phyloP scores from a whole-genome alignment of 2,797 vertebrate genomes.

The Melanotaenia parkinsoni region DNA sequence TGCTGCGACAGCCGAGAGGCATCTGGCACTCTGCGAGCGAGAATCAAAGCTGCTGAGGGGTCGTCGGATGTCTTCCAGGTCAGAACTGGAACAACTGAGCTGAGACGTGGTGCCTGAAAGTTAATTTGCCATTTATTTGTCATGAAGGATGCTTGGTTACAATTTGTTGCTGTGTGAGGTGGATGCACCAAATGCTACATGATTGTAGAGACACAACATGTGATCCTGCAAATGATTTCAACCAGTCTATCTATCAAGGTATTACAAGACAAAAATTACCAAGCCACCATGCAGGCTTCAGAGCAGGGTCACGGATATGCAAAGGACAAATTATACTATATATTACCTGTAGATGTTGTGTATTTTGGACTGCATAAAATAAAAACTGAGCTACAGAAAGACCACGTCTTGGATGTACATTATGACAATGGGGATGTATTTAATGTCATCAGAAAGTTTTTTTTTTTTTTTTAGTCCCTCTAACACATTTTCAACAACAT shows the following conservation, averaged over 20 bases:
- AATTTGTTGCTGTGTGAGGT: not conserved
- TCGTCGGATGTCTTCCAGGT: conserved; percentile 38
- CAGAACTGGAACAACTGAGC: conserved; percentile 18
- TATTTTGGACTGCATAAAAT: not conserved
- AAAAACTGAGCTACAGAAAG: not conserved
- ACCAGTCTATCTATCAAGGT: conserved; percentile 40
- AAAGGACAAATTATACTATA: not conserved
- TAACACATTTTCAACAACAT: too few species aligned
- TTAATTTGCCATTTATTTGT: conserved; percentile 29
- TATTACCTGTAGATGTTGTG: not conserved
- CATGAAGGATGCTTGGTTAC: conserved; percentile 18
- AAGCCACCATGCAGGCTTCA: not conserved
- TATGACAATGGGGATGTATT: too few species aligned
- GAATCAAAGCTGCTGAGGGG: conserved; percentile 15
- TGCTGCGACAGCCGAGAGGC: conserved; percentile 20
- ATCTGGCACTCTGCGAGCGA: conserved; percentile 19
- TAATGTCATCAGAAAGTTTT: too few species aligned
- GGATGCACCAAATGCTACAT: not conserved
- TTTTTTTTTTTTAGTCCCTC: too few species aligned
- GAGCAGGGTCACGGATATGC: not conserved
- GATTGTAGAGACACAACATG: conserved; percentile 20
- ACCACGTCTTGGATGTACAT: too few species aligned
- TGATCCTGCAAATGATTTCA: conserved; percentile 35
- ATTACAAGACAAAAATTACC: accelerated
- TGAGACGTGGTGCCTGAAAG: conserved; percentile 34